Evolutionary conservation across 1,140 invertebrate species (phyloP).

Genomic region (Hirudo medicinalis): DNA sequence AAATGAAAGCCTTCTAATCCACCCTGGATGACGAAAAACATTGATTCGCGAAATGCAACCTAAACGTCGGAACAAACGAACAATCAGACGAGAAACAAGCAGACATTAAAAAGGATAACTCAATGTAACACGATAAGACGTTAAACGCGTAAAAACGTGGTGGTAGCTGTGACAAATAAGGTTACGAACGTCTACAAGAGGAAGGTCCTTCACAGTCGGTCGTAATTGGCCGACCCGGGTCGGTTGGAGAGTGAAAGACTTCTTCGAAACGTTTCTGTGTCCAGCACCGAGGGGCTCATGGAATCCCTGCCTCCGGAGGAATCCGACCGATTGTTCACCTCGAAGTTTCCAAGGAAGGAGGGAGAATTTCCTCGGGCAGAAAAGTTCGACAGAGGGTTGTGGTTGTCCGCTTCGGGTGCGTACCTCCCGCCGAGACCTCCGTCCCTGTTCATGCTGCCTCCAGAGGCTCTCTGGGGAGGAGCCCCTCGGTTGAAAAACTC

Average conservation of each 20-base stretch:
- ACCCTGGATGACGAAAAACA: too few relatives aligned
- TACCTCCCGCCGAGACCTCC: conserved; percentile 9
- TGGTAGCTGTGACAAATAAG: too few relatives aligned
- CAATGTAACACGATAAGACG: too few relatives aligned
- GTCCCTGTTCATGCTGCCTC: conserved; percentile 22
- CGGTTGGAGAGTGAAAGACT: conserved; percentile 20
- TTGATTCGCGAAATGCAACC: too few relatives aligned
- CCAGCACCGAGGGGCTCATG: conserved; percentile 4
- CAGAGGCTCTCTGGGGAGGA: conserved; percentile 11
- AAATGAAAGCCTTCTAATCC: too few relatives aligned
- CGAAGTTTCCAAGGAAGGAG: conserved; percentile 20
- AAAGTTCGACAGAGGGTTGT: conserved; percentile 25
- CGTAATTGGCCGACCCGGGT: not conserved
- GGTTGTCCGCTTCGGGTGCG: conserved; percentile 18
- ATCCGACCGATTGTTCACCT: not conserved
- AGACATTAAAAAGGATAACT: too few relatives aligned
- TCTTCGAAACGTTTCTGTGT: conserved; percentile 18
- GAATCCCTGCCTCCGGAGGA: conserved; percentile 11
- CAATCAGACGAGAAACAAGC: too few relatives aligned
- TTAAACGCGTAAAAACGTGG: too few relatives aligned
- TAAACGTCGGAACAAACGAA: too few relatives aligned
- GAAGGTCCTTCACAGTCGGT: too few relatives aligned
- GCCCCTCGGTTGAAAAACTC: conserved; percentile 5
- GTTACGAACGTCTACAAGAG: too few relatives aligned
- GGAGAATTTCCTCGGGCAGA: conserved; percentile 24